A percentile compares a stretch with the other conserved stretches of the same genome.
Evolutionary conservation across 1,140 invertebrate species (phyloP).

Genomic region (Colletes latitarsis): DNA sequence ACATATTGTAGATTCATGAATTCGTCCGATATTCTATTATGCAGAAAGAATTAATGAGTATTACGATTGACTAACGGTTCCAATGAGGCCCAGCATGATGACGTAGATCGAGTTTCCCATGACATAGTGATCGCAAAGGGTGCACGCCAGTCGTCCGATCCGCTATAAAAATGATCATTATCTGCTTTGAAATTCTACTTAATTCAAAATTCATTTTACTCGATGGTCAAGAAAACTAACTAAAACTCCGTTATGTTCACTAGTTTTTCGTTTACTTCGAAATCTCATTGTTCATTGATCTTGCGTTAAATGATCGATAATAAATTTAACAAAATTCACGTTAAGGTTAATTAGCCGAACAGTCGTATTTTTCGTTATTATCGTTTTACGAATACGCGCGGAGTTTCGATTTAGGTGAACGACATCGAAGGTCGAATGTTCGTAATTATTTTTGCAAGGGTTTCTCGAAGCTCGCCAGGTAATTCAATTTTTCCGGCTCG

Average conservation of each 20-base stretch:
- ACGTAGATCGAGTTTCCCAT: slow-evolving; percentile 76
- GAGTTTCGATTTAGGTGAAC: neutral
- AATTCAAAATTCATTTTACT: neutral
- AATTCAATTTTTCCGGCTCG: neutral
- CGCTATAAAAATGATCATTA: slow-evolving; percentile 63
- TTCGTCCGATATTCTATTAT: neutral
- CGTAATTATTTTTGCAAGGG: neutral
- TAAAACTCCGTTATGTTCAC: slow-evolving; percentile 37
- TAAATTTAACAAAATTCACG: neutral
- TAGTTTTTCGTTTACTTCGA: slow-evolving; percentile 56
- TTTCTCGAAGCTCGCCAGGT: neutral
- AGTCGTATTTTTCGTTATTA: neutral
- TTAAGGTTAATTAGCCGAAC: neutral
- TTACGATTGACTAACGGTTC: slow-evolving; percentile 79
- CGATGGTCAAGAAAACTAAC: slow-evolving; percentile 24
- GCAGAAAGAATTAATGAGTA: slow-evolving; percentile 58
- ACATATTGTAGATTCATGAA: neutral
- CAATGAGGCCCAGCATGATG: slow-evolving; percentile 75
- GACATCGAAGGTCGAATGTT: neutral
- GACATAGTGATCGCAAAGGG: slow-evolving; percentile 72
- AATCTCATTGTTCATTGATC: slow-evolving; percentile 56
- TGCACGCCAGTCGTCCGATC: slow-evolving; percentile 70
- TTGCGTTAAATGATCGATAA: neutral
- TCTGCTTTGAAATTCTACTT: neutral
- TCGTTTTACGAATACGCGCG: neutral